phyloP scores from a whole-genome alignment of 1,140 invertebrate genomes.

The Triops cancriformis region DNA sequence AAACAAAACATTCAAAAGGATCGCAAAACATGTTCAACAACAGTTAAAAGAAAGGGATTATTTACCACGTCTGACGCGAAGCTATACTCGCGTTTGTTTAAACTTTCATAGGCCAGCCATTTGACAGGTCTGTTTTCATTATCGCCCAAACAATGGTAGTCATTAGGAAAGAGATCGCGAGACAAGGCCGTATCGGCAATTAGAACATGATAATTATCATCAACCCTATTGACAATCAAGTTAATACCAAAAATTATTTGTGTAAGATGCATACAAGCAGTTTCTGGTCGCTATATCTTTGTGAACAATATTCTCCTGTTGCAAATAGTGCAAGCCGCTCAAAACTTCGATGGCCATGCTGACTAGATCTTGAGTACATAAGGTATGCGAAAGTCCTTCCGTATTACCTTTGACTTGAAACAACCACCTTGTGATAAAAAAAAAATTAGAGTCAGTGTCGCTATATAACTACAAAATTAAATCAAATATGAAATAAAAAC shows the following conservation, averaged over 20 bases:
- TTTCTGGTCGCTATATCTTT: constrained; percentile 86
- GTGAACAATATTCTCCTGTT: constrained; percentile 82
- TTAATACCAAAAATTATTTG: constrained; percentile 17
- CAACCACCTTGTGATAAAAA: constrained; percentile 37
- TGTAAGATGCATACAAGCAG: constrained; percentile 67
- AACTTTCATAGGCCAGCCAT: constrained; percentile 84
- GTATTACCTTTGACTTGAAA: constrained; percentile 27
- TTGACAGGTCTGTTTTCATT: constrained; percentile 92
- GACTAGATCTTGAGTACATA: constrained; percentile 76
- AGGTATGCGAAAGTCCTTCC: constrained; percentile 21
- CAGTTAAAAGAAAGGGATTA: constrained; percentile 25
- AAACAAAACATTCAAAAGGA: constrained; percentile 31
- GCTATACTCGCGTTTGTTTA: constrained; percentile 72
- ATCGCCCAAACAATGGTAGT: constrained; percentile 90
- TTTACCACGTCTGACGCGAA: constrained; percentile 80
- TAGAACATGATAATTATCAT: constrained; percentile 78
- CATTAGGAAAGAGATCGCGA: constrained; percentile 83
- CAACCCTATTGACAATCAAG: constrained; percentile 51
- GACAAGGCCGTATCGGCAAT: constrained; percentile 85
- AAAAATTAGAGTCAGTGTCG: background rate
- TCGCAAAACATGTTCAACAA: background rate
- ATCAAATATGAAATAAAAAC: background rate
- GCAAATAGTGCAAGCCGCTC: constrained; percentile 77
- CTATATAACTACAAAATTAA: constrained; percentile 2
- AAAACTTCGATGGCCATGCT: constrained; percentile 87